Base-by-base conservation (phyloP, 2,797 vertebrate species). In the Babyrousa celebensis region DNA sequence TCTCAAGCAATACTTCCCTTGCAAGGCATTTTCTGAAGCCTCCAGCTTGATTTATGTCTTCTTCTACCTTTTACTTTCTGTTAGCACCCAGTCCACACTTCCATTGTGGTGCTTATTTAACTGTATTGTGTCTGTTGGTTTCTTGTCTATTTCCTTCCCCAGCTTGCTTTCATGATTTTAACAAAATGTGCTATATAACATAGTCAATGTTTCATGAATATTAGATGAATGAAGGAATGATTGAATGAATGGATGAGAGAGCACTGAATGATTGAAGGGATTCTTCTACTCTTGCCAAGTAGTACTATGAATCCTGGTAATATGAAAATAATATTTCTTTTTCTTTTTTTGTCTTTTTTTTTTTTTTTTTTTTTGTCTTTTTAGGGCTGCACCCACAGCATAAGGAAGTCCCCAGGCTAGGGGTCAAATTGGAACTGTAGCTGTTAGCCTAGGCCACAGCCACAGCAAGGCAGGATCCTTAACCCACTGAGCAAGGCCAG, bases 201-300 rank as follows among this genome's bases (percentile, higher is more conserved):
- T 6, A 84, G 52, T 77, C 78, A 92, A 89, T 77, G 48, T 6
- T 85, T 29, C 71, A 87, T 83, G 75, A 95, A 83, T 94, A 89
- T 62, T 72, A 87, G 27, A 84, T 93, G 70, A 72, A 88, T 94
- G 43, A 70, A 74, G 91, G 63, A 82, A 93, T 78, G 23, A 65
- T 48, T 54, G 58, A 74, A 23, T 70, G 36, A 85, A 84, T 60
- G 43, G 54, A 88, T 32, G 70, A 52, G 70, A 18, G 27, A 68
- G 11, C 23, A 36, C 16, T 72, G 29, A 3, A 36, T 29, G 4
- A 18, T 71, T 89, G 52, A 94, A 85, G 32, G 40, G 10, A 58
- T 70, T 78, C 56, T 88, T 87, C 32, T 43, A 32, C 6, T 84
- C 2, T 56, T 20, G 87, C 27, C 27, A 60, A 21, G 58, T 32